Evolutionary conservation across 1,140 invertebrate species (phyloP), one percentile per base, ranked within the genome.

Genomic region (Monomorium pharaonis): DNA sequence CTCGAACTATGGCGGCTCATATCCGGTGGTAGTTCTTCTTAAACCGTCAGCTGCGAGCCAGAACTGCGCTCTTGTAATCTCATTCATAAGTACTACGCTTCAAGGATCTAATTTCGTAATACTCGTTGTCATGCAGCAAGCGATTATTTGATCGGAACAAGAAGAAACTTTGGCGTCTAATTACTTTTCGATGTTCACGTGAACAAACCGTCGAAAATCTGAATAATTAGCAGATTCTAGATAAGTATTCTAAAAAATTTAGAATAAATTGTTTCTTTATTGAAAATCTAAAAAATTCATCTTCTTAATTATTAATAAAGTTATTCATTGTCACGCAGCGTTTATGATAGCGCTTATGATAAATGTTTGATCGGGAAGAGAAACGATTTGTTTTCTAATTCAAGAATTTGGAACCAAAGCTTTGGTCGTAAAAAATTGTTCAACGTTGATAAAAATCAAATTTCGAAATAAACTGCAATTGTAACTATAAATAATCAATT

Each of bases 21-120:
- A 85, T 89, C 74, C 88, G 74, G 47, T 14, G 63, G 27, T 37
- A 30, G 30, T 74, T 85, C 44, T 58, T 83, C 63, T 44, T 60
- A 51, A 65, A 44, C 69, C 65, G 69, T 88, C 83, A 86, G 83
- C 86, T 86, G 86, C 54, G 47, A 60, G 9, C 58, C 51, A 89
- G 69, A 75, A 76, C 60, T 56, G 44, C 76, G 51, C 76, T 56
- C 27, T 65, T 65, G 62, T 65, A 65, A 65, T 65, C 42, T 49
- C 27, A 77, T 87, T 88, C 83, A 33, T 75, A 60, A 44, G 24
- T 65, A 60, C 16, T 44, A 47, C 24, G 65, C 27, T 21, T 63
- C 44, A 27, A 42, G 21, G 18, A 84, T 75, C 56, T 30, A 54
- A 78, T 14, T 78, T 78, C 12, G 9, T 33, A 33, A 77, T 44